Evolutionary conservation across 2,888 invertebrate genomes (phyloP).

Genomic region (Tenodera sinensis): DNA sequence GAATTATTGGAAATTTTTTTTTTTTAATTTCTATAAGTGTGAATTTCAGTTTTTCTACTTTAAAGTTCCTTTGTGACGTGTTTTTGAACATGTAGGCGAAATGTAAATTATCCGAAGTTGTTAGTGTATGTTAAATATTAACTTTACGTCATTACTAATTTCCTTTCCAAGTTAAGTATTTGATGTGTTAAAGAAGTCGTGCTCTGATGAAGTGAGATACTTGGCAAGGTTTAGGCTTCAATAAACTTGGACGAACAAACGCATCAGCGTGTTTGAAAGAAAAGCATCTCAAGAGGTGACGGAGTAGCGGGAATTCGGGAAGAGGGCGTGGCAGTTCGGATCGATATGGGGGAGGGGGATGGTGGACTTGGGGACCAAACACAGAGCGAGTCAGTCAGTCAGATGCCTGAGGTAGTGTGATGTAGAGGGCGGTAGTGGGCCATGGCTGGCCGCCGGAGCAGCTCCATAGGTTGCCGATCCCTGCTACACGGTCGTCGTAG

Average conservation of each 20-base stretch:
- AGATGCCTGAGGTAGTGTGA: background rate
- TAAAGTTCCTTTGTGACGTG: too few species aligned
- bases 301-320: background rate
- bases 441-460: slow-evolving; percentile 60
- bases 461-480: slow-evolving; percentile 63
- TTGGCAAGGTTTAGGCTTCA: background rate
- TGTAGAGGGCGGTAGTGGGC: slow-evolving; percentile 26
- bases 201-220: too few species aligned
- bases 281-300: background rate
- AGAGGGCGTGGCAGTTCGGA: background rate
- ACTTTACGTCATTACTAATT: too few species aligned
- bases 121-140: too few species aligned
- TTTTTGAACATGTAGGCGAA: too few species aligned
- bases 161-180: too few species aligned
- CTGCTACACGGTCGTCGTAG: slow-evolving; percentile 59
- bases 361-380: background rate
- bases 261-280: background rate
- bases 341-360: background rate
- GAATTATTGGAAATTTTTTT: too few species aligned
- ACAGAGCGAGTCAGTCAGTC: background rate
- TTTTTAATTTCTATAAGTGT: too few species aligned
- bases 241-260: background rate
- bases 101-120: too few species aligned
- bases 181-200: too few species aligned
- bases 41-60: too few species aligned